phyloP scores from a whole-genome alignment of 2,888 invertebrate genomes.

The Heterodera filipjevi region DNA sequence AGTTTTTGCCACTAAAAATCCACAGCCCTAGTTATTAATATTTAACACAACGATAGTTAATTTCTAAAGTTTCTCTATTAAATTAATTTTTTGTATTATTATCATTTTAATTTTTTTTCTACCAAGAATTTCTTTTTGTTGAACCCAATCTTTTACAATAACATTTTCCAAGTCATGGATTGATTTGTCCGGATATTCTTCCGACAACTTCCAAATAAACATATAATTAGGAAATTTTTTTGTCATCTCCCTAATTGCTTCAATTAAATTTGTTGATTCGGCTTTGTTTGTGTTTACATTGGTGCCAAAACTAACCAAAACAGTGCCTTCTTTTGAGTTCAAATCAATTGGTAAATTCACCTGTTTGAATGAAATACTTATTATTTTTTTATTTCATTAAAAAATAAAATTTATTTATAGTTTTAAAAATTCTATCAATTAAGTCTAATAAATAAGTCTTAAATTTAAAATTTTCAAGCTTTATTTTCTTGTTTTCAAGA shows the following conservation, averaged over 20 bases:
- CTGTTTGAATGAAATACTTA: not conserved
- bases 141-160: not conserved
- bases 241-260: not conserved
- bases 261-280: not conserved
- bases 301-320: constrained; percentile 17
- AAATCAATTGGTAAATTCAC: not conserved
- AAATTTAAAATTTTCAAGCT: too few species aligned
- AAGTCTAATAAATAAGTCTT: too few species aligned
- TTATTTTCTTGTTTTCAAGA: too few species aligned
- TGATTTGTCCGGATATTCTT: not conserved
- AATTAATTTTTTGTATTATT: too few species aligned
- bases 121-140: constrained; percentile 4
- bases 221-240: not conserved
- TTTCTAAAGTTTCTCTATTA: too few species aligned
- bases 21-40: too few species aligned
- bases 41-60: too few species aligned
- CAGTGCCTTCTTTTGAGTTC: not conserved
- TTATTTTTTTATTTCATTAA: not conserved
- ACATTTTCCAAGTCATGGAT: not conserved
- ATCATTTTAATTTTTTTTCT: not conserved
- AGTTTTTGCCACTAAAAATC: too few species aligned
- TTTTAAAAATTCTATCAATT: too few species aligned
- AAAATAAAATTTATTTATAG: too few species aligned
- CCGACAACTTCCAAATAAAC: not conserved
- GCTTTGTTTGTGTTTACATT: not conserved